A percentile compares a stretch with the other conserved stretches of the same genome.
These are phyloP conservation scores for Drosophila lini DNA, from an alignment of 1,140 invertebrate genomes.

Conservation along the genomic window DNA sequence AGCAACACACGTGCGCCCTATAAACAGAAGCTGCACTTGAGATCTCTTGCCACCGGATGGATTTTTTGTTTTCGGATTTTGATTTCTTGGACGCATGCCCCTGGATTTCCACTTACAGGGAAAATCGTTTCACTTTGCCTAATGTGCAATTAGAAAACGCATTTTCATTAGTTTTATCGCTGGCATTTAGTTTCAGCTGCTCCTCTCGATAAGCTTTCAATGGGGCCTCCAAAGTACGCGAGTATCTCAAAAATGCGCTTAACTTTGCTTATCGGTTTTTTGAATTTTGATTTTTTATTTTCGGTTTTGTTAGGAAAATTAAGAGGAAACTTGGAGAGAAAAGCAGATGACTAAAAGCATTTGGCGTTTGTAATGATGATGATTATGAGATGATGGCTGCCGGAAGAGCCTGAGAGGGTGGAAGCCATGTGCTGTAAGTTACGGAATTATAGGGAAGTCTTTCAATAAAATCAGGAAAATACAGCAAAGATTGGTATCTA, in stretches of 20 bases:
- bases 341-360: constrained; percentile 79
- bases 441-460: not conserved
- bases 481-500: not conserved
- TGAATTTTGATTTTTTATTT: constrained; percentile 3
- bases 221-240: constrained; percentile 23
- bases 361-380: constrained; percentile 64
- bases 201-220: constrained; percentile 67
- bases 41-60: constrained; percentile 33
- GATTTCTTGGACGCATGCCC: not conserved
- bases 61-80: constrained; percentile 1
- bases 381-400: constrained; percentile 34
- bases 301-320: constrained; percentile 3
- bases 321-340: constrained; percentile 13
- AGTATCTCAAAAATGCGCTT: constrained; percentile 56
- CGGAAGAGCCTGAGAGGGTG: constrained; percentile 10
- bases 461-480: not conserved
- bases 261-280: constrained; percentile 56
- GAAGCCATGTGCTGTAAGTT: constrained; percentile 20
- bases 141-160: constrained; percentile 84
- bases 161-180: constrained; percentile 84
- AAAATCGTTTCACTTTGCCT: constrained; percentile 80
- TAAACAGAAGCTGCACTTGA: constrained; percentile 83
- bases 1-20: constrained; percentile 42
- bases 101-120: constrained; percentile 56
- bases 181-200: constrained; percentile 71